Percentiles rank a stretch among this genome's conserved stretches.
These are phyloP conservation scores for Drosophila anomelani DNA, from an alignment of 2,888 invertebrate species.

Conservation along the genomic window DNA sequence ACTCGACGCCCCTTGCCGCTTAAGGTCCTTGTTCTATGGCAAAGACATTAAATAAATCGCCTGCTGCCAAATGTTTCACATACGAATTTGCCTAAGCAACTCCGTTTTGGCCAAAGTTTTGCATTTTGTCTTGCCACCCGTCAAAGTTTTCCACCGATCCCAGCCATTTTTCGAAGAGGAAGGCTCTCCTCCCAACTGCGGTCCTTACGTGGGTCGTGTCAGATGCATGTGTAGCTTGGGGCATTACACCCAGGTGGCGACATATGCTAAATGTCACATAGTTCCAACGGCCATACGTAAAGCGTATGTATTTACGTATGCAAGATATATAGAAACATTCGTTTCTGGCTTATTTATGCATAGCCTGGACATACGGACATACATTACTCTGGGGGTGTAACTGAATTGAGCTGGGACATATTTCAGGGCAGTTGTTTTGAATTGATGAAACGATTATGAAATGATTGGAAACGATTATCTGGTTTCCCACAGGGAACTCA, in stretches of 20 bases:
- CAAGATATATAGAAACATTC: slow-evolving; percentile 28
- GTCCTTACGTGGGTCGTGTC: slow-evolving; percentile 47
- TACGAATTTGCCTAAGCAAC: slow-evolving; percentile 80
- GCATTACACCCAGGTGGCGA: slow-evolving; percentile 77
- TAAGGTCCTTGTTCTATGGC: slow-evolving; percentile 44
- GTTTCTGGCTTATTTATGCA: slow-evolving; percentile 38
- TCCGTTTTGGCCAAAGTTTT: slow-evolving; percentile 66
- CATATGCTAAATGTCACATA: slow-evolving; percentile 76
- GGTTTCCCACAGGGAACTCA: neutral
- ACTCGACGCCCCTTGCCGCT: slow-evolving; percentile 15
- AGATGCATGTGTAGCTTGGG: slow-evolving; percentile 64
- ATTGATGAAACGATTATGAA: slow-evolving; percentile 41
- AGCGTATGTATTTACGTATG: slow-evolving; percentile 13
- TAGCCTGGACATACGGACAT: slow-evolving; percentile 19
- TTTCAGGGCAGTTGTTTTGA: slow-evolving; percentile 27
- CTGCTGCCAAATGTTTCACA: slow-evolving; percentile 83
- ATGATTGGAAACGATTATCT: slow-evolving; percentile 31
- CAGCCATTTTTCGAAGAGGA: neutral
- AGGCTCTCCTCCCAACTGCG: neutral
- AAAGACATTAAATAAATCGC: slow-evolving; percentile 85
- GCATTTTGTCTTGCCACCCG: slow-evolving; percentile 64
- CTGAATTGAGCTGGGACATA: slow-evolving; percentile 24
- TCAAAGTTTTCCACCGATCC: slow-evolving; percentile 37
- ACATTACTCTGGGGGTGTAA: slow-evolving; percentile 20
- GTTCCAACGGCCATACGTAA: slow-evolving; percentile 44